phyloP scores from a whole-genome alignment of 2,113 vertebrate species.

The Pavo muticus region DNA sequence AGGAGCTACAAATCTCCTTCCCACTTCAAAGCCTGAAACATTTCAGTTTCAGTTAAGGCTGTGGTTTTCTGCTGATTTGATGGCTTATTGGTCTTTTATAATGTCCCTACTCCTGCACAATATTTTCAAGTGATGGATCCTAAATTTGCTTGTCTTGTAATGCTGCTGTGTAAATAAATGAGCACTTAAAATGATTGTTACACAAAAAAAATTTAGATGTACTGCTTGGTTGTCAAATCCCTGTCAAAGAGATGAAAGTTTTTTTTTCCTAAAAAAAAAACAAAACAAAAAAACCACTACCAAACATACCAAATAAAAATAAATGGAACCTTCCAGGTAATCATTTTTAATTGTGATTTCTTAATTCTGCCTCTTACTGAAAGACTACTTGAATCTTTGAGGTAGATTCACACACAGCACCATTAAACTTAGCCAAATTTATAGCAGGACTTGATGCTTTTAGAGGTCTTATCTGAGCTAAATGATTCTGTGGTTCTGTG shows the following conservation, averaged over 20 bases:
- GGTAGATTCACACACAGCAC: neutral
- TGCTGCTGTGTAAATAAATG: neutral
- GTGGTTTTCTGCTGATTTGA: neutral
- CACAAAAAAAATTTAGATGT: neutral
- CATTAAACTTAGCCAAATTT: neutral
- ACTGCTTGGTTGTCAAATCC: neutral
- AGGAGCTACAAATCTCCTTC: neutral
- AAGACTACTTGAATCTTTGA: slow-evolving; percentile 10
- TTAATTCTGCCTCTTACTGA: slow-evolving; percentile 36
- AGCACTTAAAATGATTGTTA: neutral
- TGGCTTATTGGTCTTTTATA: neutral
- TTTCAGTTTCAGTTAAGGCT: neutral
- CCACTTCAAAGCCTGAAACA: neutral
- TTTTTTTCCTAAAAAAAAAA: neutral
- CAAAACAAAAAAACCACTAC: too few relatives aligned
- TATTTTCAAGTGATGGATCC: neutral
- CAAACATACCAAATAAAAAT: neutral
- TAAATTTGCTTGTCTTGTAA: neutral
- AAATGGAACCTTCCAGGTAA: neutral
- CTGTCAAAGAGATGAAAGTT: neutral
- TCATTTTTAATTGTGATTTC: neutral
- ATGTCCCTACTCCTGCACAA: neutral
- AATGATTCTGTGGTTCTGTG: neutral
- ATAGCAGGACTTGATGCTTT: neutral
- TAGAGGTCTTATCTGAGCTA: neutral